phyloP scores from a whole-genome alignment of 2,113 vertebrate genomes.

The Proteles cristata region DNA sequence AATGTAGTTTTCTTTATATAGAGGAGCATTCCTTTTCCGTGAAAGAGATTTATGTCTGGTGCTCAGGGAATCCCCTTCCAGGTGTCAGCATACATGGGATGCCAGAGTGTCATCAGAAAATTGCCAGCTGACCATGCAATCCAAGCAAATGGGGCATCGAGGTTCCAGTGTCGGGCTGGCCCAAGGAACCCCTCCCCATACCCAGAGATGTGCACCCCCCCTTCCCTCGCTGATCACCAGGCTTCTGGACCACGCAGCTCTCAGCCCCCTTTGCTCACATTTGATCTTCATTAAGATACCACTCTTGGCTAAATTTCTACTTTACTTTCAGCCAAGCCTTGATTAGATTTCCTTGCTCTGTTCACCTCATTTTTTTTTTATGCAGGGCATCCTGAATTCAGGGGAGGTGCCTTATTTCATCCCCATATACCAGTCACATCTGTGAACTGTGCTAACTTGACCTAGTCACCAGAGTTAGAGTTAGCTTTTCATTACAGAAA shows the following conservation, averaged over 20 bases:
- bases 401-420: background rate
- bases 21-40: background rate
- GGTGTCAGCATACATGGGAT: background rate
- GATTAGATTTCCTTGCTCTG: background rate
- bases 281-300: background rate
- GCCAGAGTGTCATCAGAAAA: background rate
- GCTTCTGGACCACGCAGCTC: background rate
- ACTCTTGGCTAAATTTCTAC: background rate
- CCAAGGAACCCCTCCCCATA: too few relatives aligned
- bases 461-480: background rate
- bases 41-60: background rate
- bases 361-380: background rate
- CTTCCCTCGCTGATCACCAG: background rate
- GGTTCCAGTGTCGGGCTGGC: background rate
- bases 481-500: background rate
- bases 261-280: background rate
- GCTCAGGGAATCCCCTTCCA: background rate
- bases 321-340: background rate
- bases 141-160: fast-evolving
- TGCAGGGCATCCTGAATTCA: background rate
- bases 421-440: background rate
- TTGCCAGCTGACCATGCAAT: background rate
- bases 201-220: too few relatives aligned
- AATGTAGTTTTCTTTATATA: background rate
- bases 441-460: background rate